These are phyloP conservation scores for Drosophila kohkoa DNA, from an alignment of 1,140 invertebrate genomes.

Conservation along the genomic window DNA sequence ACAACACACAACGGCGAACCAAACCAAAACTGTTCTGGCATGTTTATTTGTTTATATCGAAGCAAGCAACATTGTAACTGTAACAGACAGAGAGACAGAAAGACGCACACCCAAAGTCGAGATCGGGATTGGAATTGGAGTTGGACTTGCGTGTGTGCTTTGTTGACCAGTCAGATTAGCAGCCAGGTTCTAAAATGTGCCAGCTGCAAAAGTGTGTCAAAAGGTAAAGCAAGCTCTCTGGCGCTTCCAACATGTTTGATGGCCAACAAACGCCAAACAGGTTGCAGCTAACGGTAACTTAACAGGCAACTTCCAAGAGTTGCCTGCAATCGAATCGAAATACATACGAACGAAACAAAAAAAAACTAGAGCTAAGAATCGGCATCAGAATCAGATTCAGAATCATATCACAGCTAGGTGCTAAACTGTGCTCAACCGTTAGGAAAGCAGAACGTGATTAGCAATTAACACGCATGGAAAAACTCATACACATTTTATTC, in stretches of 20 bases:
- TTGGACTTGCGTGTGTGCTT: conserved; percentile 27
- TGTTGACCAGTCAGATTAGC: conserved; percentile 76
- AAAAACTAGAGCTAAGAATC: conserved; percentile 32
- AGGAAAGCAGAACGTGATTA: conserved; percentile 61
- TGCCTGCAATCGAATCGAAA: conserved; percentile 23
- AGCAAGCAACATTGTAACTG: conserved; percentile 67
- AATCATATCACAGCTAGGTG: conserved; percentile 66
- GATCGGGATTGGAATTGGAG: conserved; percentile 34
- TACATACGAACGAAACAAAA: too few species aligned
- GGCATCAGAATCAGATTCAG: conserved; percentile 34
- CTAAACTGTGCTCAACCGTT: conserved; percentile 66
- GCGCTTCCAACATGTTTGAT: conserved; percentile 64
- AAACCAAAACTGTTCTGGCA: conserved; percentile 40
- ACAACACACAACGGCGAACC: conserved; percentile 5
- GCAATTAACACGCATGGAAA: conserved; percentile 58
- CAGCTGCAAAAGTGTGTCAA: conserved; percentile 61
- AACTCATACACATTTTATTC: too few species aligned
- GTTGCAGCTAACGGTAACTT: conserved; percentile 72
- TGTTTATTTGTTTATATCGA: conserved; percentile 68
- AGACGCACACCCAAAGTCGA: conserved; percentile 15
- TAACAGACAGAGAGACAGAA: conserved; percentile 44
- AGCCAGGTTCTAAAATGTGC: conserved; percentile 68
- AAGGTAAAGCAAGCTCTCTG: conserved; percentile 47
- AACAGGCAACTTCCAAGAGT: conserved; percentile 33
- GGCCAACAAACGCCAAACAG: conserved; percentile 51